Conservation (phyloP, 2,113 vertebrate genomes). For the Petrocephalus microphthalmus region DNA sequence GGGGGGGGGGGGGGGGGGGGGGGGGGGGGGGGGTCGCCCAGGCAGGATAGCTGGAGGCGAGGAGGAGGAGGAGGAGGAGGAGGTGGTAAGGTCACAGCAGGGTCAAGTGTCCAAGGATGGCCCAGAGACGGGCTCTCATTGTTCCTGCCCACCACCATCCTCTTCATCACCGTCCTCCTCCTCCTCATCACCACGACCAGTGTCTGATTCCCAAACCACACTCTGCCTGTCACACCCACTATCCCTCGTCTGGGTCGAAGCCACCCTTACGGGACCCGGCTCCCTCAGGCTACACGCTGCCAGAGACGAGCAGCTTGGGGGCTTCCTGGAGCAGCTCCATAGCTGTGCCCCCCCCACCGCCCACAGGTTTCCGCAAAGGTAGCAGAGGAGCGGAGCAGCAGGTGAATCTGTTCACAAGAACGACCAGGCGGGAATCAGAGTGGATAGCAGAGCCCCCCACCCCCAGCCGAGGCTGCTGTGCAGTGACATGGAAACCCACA, state of each 20-base stretch:
- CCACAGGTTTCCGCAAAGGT: background rate
- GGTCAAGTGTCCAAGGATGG: slow-evolving; percentile 3
- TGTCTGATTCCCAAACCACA: slow-evolving; percentile 3
- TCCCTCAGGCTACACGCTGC: too few relatives aligned
- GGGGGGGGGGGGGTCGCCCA: background rate
- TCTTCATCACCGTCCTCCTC: background rate
- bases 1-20: too few relatives aligned
- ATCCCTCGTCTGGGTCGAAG: background rate
- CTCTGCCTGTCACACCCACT: background rate
- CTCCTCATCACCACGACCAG: background rate
- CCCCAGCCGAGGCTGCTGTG: too few relatives aligned
- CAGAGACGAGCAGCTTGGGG: background rate
- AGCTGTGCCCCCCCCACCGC: background rate
- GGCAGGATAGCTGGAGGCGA: background rate
- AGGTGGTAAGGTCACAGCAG: background rate
- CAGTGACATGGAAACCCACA: background rate
- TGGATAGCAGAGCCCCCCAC: slow-evolving; percentile 37
- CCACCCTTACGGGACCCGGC: background rate
- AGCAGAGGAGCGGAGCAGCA: too few relatives aligned
- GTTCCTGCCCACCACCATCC: background rate
- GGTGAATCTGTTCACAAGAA: background rate
- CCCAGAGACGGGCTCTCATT: background rate
- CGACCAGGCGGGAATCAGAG: slow-evolving; percentile 39
- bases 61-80: background rate
- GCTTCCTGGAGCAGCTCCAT: background rate